These are phyloP conservation scores for Acanthiza pusilla DNA, from an alignment of 2,797 vertebrate genomes.

Conservation along the genomic window DNA sequence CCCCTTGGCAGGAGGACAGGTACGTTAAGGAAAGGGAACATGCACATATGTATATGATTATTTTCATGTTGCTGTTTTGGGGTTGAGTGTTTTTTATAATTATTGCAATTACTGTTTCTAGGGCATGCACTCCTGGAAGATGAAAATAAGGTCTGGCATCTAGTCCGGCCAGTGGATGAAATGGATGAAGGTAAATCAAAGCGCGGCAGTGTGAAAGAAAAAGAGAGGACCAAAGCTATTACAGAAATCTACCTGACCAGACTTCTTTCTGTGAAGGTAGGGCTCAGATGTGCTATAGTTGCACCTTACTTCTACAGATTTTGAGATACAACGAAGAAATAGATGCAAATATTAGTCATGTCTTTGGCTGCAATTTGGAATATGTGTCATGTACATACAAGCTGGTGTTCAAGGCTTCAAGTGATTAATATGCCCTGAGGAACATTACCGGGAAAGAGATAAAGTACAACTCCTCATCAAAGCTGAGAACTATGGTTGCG, in stretches of 20 bases:
- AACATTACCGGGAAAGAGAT: neutral
- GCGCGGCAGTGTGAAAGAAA: constrained; percentile 95
- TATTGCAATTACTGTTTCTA: constrained; percentile 16
- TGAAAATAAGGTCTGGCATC: constrained; percentile 93
- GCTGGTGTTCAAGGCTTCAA: neutral
- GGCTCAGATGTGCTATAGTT: neutral
- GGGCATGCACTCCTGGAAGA: constrained; percentile 93
- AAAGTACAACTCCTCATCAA: neutral
- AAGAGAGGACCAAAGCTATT: constrained; percentile 98
- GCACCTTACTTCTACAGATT: neutral
- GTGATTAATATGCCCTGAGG: neutral
- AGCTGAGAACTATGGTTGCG: neutral
- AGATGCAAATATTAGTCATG: neutral
- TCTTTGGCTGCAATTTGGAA: neutral
- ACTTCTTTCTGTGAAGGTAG: constrained; percentile 97
- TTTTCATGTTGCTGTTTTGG: neutral
- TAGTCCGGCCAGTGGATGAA: constrained; percentile 90
- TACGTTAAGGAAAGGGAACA: neutral
- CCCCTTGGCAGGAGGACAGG: neutral
- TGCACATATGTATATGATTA: neutral
- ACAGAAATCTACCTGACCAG: constrained; percentile 98
- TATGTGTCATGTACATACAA: neutral
- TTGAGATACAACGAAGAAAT: neutral
- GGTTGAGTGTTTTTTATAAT: neutral
- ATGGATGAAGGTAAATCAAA: constrained; percentile 96